These are phyloP conservation scores for Trypoxylus dichotomus DNA, from an alignment of 1,140 invertebrate species.

Conservation along the genomic window DNA sequence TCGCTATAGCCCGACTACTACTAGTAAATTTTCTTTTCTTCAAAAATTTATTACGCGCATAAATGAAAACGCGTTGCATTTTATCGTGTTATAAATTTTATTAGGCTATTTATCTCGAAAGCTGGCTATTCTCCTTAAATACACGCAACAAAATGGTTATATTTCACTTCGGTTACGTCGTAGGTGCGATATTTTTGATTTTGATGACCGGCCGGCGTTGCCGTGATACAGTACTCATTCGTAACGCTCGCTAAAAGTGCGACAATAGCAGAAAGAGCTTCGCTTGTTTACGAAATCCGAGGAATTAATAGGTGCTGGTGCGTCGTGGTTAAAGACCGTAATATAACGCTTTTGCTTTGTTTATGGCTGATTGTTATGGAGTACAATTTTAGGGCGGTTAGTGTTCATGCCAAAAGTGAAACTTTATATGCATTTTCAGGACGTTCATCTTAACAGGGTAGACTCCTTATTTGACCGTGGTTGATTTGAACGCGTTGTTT, in stretches of 20 bases:
- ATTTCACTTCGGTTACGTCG: background rate
- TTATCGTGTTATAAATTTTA: slow-evolving; percentile 10
- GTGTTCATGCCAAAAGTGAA: background rate
- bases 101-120: background rate
- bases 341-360: background rate
- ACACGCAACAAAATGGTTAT: background rate
- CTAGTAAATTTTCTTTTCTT: slow-evolving; percentile 1
- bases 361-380: background rate
- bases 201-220: background rate
- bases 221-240: background rate
- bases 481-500: no score
- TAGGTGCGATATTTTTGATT: slow-evolving; percentile 5
- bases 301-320: background rate
- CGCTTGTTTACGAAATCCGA: background rate
- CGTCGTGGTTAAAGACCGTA: background rate
- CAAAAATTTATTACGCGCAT: background rate
- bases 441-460: no score
- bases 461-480: no score
- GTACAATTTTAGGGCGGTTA: background rate
- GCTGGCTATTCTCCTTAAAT: background rate
- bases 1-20: background rate
- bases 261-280: background rate
- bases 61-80: slow-evolving; percentile 12
- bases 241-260: background rate
- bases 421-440: background rate